Percentiles rank a stretch among this genome's conserved stretches.
Evolutionary conservation across 2,797 vertebrate genomes (phyloP).

Genomic region (Nyctalus aviator): DNA sequence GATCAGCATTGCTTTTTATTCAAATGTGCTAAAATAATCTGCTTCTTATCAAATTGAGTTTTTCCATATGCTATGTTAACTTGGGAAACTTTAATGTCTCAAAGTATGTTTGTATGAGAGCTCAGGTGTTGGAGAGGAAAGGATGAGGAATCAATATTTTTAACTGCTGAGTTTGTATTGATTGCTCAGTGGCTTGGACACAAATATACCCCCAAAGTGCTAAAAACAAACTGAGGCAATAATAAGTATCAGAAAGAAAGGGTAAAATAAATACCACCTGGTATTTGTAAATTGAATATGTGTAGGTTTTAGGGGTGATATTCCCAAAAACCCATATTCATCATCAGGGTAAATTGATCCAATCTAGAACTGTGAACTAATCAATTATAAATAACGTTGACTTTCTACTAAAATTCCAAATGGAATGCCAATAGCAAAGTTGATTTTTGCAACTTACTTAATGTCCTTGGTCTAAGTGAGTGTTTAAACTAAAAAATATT

Average conservation of each 20-base stretch:
- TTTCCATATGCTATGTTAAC: neutral
- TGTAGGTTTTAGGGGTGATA: neutral
- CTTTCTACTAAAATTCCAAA: slow-evolving; percentile 78
- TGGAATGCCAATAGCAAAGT: slow-evolving; percentile 76
- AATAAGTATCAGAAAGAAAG: neutral
- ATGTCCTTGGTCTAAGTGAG: slow-evolving; percentile 68
- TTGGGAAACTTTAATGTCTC: slow-evolving; percentile 11
- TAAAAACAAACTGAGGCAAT: neutral
- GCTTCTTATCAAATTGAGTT: neutral
- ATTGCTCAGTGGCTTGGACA: neutral
- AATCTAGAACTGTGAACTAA: neutral
- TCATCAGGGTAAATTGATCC: neutral
- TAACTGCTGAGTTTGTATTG: neutral
- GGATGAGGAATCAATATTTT: neutral
- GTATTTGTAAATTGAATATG: neutral
- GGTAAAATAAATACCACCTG: slow-evolving; percentile 24
- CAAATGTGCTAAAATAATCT: neutral
- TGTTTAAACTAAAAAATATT: slow-evolving; percentile 71
- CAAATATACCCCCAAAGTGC: neutral
- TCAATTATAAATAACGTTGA: slow-evolving; percentile 27
- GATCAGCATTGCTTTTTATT: neutral
- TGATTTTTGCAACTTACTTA: slow-evolving; percentile 73
- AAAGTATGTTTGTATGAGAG: neutral
- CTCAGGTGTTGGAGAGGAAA: neutral
- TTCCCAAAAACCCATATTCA: neutral